Evolutionary conservation across 2,888 invertebrate genomes (phyloP), one percentile per base, ranked within the genome.

Genomic region (Lithophane semibrunnea): DNA sequence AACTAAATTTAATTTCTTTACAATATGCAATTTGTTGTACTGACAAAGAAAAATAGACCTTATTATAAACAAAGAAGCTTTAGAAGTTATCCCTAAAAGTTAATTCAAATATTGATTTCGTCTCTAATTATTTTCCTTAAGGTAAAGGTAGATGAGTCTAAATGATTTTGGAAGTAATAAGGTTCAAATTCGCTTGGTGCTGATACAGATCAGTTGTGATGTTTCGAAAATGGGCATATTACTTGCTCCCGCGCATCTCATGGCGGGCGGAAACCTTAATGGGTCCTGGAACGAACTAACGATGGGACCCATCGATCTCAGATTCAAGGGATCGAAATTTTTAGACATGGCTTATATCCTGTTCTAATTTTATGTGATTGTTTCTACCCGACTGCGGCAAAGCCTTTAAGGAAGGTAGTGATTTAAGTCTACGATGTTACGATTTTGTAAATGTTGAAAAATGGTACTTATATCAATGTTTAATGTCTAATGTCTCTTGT

Each of bases 201-300:
- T 47, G 8, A 21, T 16, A 16, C 58, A 1, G 37, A 64, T 79
- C 71, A 76, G 70, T 86, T 89, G 84, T 24, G 91, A 67, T 88
- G 77, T 92, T 93, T 91, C 75, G 72, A 79, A 86, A 77, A 87
- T 81, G 80, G 73, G 44, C 42, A 73, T 73, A 83, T 77, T 85
- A 88, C 80, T 87, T 93, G 95, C 96, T 94, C 95, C 95, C 92
- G 95, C 94, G 95, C 95, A 94, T 93, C 93, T 90, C 85, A 92
- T 92, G 91, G 91, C 95, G 94, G 94, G 92, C 96, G 96, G 96
- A 96, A 96, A 96, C 95, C 96, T 95, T 96, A 96, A 96, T 96
- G 96, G 96, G 93, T 94, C 95, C 95, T 94, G 95, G 95, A 95
- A 93, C 95, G 93, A 93, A 93, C 95, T 96, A 96, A 96, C 95